Percentiles rank a stretch among this genome's conserved stretches.
These are phyloP conservation scores for Mormyrus iriodes DNA, from an alignment of 2,113 vertebrate genomes.

Conservation along the genomic window DNA sequence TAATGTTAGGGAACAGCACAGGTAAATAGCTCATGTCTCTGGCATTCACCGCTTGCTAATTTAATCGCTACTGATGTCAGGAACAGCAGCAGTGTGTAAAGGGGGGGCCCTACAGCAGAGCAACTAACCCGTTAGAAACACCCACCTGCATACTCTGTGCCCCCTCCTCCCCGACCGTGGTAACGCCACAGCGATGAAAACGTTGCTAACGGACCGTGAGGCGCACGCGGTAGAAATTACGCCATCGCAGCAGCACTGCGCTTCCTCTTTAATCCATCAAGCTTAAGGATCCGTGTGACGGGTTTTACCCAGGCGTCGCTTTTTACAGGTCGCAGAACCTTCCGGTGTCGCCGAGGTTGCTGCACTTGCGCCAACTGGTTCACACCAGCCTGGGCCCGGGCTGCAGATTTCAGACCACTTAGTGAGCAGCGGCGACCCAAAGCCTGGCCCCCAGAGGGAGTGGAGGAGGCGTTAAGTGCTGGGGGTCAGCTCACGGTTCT, in stretches of 20 bases:
- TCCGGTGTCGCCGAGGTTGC: neutral
- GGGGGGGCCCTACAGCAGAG: neutral
- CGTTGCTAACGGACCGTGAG: neutral
- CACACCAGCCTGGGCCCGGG: neutral
- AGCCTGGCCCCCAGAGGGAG: constrained; percentile 41
- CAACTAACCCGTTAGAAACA: neutral
- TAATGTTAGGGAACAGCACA: neutral
- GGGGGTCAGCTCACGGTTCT: constrained; percentile 42
- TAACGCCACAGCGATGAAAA: neutral
- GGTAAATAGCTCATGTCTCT: neutral
- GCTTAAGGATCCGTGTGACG: neutral
- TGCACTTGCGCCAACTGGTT: neutral
- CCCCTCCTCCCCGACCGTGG: neutral
- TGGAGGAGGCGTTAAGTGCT: constrained; percentile 45
- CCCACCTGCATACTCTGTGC: neutral
- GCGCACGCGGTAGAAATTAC: neutral
- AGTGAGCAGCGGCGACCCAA: constrained; percentile 35
- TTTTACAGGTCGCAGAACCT: neutral
- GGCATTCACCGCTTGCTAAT: neutral
- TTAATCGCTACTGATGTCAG: neutral
- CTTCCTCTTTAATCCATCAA: neutral
- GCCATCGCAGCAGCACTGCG: neutral
- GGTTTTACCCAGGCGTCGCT: neutral
- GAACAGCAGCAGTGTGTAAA: neutral
- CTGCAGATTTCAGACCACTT: constrained; percentile 16